Conservation (phyloP, 2,797 vertebrate genomes). For the Naso thynnoides region DNA sequence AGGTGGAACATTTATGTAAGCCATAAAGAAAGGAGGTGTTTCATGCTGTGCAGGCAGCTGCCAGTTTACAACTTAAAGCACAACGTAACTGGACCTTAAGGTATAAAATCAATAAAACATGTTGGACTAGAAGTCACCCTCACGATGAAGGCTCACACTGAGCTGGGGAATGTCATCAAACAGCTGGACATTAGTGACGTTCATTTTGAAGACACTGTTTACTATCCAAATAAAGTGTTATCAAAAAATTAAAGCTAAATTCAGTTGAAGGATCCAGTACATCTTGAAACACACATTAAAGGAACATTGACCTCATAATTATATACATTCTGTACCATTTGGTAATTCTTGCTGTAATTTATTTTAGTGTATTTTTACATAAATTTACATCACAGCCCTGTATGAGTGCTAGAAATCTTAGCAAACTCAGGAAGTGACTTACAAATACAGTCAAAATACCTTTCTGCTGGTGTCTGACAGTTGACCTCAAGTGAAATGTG, state of each 20-base stretch:
- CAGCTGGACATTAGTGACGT: not conserved
- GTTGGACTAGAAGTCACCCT: not conserved
- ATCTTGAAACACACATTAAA: not conserved
- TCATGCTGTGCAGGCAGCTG: not conserved
- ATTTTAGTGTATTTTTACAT: constrained; percentile 3
- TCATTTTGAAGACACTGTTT: not conserved
- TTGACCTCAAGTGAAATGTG: constrained; percentile 60
- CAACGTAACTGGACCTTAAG: not conserved
- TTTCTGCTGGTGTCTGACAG: constrained; percentile 47
- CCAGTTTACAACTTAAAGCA: constrained; percentile 11
- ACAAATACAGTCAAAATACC: constrained; percentile 28
- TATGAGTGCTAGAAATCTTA: not conserved
- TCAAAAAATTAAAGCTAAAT: not conserved
- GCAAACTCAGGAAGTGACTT: constrained; percentile 18
- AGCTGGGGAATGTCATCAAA: not conserved
- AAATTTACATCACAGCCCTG: constrained; percentile 9
- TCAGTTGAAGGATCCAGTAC: not conserved
- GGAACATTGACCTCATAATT: not conserved
- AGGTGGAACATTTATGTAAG: constrained; percentile 23
- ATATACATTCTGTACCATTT: not conserved
- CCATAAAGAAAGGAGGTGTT: not conserved
- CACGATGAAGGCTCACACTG: not conserved
- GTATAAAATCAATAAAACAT: constrained; percentile 11
- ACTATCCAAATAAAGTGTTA: too few species aligned
- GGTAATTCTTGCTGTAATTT: not conserved